A percentile compares a stretch with the other conserved stretches of the same genome.
phyloP scores from a whole-genome alignment of 1,140 invertebrate genomes.

The Carposina sasakii region DNA sequence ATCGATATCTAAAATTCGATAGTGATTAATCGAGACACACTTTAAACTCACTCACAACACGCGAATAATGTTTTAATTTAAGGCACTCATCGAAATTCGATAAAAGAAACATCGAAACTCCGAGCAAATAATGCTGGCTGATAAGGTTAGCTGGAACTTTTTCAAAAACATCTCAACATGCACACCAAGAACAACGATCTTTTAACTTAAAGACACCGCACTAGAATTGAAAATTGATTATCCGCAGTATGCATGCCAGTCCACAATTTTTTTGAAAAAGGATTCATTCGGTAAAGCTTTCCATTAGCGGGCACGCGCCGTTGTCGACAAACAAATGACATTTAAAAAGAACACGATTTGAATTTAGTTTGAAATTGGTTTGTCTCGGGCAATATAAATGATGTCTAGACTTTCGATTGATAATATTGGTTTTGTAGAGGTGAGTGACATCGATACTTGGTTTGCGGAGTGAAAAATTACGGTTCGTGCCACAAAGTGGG shows the following conservation, averaged over 20 bases:
- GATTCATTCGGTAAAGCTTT: constrained; percentile 55
- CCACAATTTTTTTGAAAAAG: constrained; percentile 40
- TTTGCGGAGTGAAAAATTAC: too few relatives aligned
- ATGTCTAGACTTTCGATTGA: constrained; percentile 56
- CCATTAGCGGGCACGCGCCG: constrained; percentile 66
- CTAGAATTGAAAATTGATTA: constrained; percentile 21
- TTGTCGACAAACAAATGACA: constrained; percentile 64
- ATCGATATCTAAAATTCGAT: constrained; percentile 34
- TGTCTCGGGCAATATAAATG: constrained; percentile 56
- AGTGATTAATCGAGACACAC: constrained; percentile 57
- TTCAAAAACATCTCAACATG: constrained; percentile 17
- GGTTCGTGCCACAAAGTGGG: too few relatives aligned
- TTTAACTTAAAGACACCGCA: constrained; percentile 9
- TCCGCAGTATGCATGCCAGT: constrained; percentile 31
- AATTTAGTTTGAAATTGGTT: constrained; percentile 61
- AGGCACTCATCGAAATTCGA: constrained; percentile 49
- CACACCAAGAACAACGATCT: constrained; percentile 21
- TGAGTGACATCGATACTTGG: too few relatives aligned
- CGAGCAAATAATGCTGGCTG: constrained; percentile 52
- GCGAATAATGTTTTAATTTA: constrained; percentile 62
- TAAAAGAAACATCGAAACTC: constrained; percentile 45
- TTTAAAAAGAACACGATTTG: constrained; percentile 61
- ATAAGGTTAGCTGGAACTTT: constrained; percentile 50
- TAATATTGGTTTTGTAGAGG: too few relatives aligned
- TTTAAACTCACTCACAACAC: constrained; percentile 49